phyloP scores from a whole-genome alignment of 2,797 vertebrate species.

The Microctenopoma lineatum region DNA sequence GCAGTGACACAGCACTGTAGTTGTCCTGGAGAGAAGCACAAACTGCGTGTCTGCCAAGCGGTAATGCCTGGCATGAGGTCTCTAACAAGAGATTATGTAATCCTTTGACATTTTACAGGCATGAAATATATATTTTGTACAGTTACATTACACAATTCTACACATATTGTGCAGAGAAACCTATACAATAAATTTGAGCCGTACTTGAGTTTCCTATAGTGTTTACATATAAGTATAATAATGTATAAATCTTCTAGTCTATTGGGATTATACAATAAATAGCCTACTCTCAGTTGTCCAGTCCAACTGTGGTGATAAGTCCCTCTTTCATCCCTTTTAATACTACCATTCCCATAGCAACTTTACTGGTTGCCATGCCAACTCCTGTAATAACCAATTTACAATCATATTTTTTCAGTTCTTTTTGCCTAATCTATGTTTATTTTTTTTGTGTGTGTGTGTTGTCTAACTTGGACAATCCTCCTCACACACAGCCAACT shows the following conservation, averaged over 20 bases:
- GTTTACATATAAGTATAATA: background rate
- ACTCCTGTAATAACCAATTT: conserved; percentile 57
- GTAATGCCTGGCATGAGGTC: conserved; percentile 20
- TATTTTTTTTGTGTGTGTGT: conserved; percentile 28
- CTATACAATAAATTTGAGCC: background rate
- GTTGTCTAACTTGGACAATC: conserved; percentile 47
- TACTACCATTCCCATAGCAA: conserved; percentile 69
- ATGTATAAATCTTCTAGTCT: background rate
- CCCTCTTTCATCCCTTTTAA: conserved; percentile 51
- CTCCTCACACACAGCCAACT: conserved; percentile 32
- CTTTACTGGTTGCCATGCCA: conserved; percentile 69
- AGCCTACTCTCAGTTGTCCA: conserved; percentile 7
- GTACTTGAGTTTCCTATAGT: background rate
- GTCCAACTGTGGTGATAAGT: conserved; percentile 51
- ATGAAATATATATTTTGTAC: background rate
- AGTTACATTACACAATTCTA: background rate
- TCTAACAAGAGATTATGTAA: conserved; percentile 46
- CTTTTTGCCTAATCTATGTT: conserved; percentile 41
- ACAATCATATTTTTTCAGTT: conserved; percentile 38
- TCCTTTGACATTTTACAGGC: background rate
- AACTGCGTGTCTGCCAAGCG: conserved; percentile 9
- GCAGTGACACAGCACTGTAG: conserved; percentile 27
- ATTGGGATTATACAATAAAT: conserved; percentile 11
- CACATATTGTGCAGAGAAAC: background rate
- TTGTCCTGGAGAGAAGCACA: background rate